Base-by-base conservation (phyloP, 2,888 invertebrate species). In the Noctua pronuba region DNA sequence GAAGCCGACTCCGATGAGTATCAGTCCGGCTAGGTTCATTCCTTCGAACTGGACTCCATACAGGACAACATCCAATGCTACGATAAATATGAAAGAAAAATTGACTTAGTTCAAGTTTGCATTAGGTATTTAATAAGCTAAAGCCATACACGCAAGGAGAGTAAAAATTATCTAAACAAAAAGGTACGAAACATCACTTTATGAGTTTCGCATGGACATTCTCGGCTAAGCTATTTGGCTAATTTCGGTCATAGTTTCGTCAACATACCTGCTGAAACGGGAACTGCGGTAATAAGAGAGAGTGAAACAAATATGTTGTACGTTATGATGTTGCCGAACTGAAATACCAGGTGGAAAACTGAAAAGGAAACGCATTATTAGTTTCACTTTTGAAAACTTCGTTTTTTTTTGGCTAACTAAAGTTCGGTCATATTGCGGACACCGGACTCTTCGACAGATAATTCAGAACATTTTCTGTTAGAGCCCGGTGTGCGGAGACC, bases 271-370 rank as follows among this genome's bases (percentile, higher is more conserved):
- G 99, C 99, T 82, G 99, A 99, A 77, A 99, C 98, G 0, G 99
- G 99, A 88, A 99, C 99, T 79, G 99, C 99, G 73, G 99, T 98
- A 88, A 99, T 98, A 90, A 99, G 97, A 88, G 99, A 99, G 89
- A 99, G 97, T 28, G 99, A 99, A 83, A 99, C 99, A 96, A 99
- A 99, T 92, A 99, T 97, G 93, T 99, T 99, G 96, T 99, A 99
- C 13, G 99, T 99, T 87, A 99, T 97, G 82, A 99, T 98, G 89
- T 99, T 98, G 89, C 99, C 99, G 94, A 99, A 99, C 96, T 99
- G 99, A 90, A 98, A 99, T 92, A 99, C 97, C 94, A 99, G 97
- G 95, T 99, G 99, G 93, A 99, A 99, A 92, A 98, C 99, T 99
- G 97, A 77, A 94, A 95, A 75, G 77, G 11, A 71, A 80, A 80